Base-by-base conservation (phyloP, 2,797 vertebrate species). In the Knipowitschia caucasica region DNA sequence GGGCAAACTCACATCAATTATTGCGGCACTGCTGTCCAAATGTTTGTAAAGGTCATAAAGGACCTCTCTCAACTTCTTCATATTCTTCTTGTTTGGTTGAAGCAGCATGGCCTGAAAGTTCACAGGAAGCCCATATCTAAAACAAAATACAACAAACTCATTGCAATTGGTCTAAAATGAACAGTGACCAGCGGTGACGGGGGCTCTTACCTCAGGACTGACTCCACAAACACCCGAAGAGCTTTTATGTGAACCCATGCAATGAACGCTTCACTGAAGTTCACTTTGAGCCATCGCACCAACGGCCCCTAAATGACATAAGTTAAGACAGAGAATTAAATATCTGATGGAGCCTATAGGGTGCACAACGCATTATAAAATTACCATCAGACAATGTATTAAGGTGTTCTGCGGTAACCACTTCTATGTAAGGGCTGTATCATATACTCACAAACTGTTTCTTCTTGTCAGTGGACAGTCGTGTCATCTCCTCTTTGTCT, bases 61-160 rank as follows among this genome's bases (percentile, higher is more conserved):
- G 62, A 99, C 94, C 80, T 99, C 97, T 72, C 97, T 86, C 75
- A 99, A 88, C 76, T 94, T 98, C 88, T 98, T 99, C 94, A 98
- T 93, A 69, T 93, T 98, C 84, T 96, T 99, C 88, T 95, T 98
- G 77, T 92, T 96, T 67, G 97, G 95, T 73, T 99, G 97, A 45
- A 99, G 92, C 53, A 99, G 85, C 96, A 99, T 99, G 47, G 97
- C 96, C 85, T 99, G 97, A 86, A 99, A 99, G 86, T 99, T 99
- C 56, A 99, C 97, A 1, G 96, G 97, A 77, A 99, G 87, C 57
- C 97, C 97, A 1, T 99, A 99, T 85, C 97, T 99, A 52, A 1
- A 7, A 47, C 49, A 39, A 21, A 39, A 39, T 6, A 62, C 29
- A 59, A 39, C 3, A 20, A 89, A 18, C 21, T 54, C 18, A 3